Evolutionary conservation across 2,888 invertebrate species (phyloP).

Genomic region (Clistopyga incitator): DNA sequence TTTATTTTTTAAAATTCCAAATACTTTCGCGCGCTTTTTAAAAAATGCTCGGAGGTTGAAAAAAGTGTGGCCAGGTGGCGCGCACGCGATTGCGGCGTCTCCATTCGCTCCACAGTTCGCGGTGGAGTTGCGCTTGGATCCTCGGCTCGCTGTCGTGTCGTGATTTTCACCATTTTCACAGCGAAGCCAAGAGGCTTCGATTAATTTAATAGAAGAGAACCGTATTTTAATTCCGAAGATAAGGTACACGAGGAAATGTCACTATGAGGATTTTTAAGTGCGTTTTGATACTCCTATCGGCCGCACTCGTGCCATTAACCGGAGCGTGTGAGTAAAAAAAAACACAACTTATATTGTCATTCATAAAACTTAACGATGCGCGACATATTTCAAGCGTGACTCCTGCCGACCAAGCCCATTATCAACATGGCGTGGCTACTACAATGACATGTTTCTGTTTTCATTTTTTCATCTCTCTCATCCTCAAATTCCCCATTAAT

Average conservation of each 20-base stretch:
- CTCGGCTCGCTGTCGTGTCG: slow-evolving; percentile 39
- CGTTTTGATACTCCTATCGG: slow-evolving; percentile 72
- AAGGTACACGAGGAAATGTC: slow-evolving; percentile 75
- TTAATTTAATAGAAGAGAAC: slow-evolving; percentile 17
- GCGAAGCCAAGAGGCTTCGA: slow-evolving; percentile 24
- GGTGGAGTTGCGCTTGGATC: slow-evolving; percentile 44
- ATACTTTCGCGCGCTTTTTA: too few relatives aligned
- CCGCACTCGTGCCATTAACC: slow-evolving; percentile 69
- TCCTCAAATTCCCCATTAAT: background rate
- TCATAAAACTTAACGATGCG: slow-evolving; percentile 22
- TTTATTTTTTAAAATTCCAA: too few relatives aligned
- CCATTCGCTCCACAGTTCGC: slow-evolving; percentile 38
- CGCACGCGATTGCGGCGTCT: background rate
- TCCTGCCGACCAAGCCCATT: slow-evolving; percentile 77
- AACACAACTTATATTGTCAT: slow-evolving; percentile 11
- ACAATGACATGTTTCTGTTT: slow-evolving; percentile 48
- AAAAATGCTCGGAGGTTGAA: too few relatives aligned
- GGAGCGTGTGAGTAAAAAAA: slow-evolving; percentile 76
- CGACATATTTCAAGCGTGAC: slow-evolving; percentile 67
- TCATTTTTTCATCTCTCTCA: background rate
- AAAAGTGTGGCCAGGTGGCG: too few relatives aligned
- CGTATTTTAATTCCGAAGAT: slow-evolving; percentile 31
- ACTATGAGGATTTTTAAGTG: slow-evolving; percentile 76
- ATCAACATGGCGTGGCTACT: slow-evolving; percentile 75
- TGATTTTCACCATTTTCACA: slow-evolving; percentile 44